Percentiles rank a stretch among this genome's conserved stretches.
phyloP scores from a whole-genome alignment of 2,888 invertebrate genomes.

The Noctua pronuba region DNA sequence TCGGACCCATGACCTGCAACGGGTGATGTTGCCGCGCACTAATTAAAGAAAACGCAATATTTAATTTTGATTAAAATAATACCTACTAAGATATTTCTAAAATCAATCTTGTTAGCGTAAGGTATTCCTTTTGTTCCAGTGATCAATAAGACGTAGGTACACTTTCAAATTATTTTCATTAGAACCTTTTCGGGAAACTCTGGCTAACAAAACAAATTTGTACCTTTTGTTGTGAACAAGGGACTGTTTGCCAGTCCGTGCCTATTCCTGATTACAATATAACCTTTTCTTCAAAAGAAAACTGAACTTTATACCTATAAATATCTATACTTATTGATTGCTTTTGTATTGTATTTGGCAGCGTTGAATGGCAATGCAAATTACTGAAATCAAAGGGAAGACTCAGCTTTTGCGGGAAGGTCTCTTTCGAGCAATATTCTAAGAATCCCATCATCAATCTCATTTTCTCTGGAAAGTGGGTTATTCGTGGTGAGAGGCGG shows the following conservation, averaged over 20 bases:
- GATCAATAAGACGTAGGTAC: constrained; percentile 5
- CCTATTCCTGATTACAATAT: constrained; percentile 33
- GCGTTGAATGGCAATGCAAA: constrained; percentile 12
- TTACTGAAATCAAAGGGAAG: constrained; percentile 2
- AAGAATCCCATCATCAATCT: neutral
- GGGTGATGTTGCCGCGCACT: neutral
- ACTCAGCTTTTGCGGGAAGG: neutral
- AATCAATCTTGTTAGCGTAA: neutral
- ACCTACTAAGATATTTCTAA: neutral
- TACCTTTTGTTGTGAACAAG: constrained; percentile 46
- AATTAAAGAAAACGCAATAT: neutral
- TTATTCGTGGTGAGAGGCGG: neutral
- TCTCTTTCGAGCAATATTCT: neutral
- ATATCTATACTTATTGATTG: constrained; percentile 18
- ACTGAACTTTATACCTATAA: constrained; percentile 15
- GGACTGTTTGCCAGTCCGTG: constrained; percentile 12
- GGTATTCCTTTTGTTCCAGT: neutral
- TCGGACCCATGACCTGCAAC: neutral
- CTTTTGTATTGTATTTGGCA: constrained; percentile 22
- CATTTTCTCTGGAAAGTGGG: neutral
- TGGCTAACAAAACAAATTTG: constrained; percentile 25
- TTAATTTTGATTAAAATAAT: neutral
- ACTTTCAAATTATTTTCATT: constrained; percentile 8
- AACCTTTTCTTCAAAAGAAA: constrained; percentile 44
- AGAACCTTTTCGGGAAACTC: constrained; percentile 10